A percentile compares a stretch with the other conserved stretches of the same genome.
phyloP scores from a whole-genome alignment of 2,888 invertebrate genomes.

The Enchytraeus crypticus region DNA sequence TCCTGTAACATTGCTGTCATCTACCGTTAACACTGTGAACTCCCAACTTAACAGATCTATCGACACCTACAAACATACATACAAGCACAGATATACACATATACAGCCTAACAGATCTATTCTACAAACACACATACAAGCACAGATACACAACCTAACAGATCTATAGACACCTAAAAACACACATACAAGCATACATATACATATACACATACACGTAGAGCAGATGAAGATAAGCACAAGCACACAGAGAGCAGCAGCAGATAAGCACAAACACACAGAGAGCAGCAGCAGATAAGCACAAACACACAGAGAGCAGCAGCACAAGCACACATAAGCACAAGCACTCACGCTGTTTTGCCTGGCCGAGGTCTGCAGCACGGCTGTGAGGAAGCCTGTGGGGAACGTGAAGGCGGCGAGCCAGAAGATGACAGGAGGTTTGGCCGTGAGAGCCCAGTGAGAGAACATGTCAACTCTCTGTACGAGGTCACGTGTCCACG shows the following conservation, averaged over 20 bases:
- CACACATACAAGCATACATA: not conserved
- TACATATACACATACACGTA: no score
- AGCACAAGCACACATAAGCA: no score
- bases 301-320: no score
- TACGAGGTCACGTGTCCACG: conserved; percentile 75
- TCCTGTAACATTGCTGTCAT: conserved; percentile 62
- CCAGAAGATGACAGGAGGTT: conserved; percentile 74
- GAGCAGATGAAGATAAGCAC: no score
- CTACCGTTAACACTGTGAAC: conserved; percentile 67
- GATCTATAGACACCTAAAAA: conserved; percentile 69
- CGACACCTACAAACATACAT: conserved; percentile 62
- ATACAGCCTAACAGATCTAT: no score
- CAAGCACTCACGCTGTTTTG: conserved; percentile 39
- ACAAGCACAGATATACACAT: not conserved
- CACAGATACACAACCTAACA: conserved; percentile 77
- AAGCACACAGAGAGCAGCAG: no score
- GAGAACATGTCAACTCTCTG: conserved; percentile 66
- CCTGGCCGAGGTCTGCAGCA: conserved; percentile 61
- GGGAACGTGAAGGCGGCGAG: conserved; percentile 78
- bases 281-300: no score
- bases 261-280: no score
- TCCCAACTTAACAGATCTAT: conserved; percentile 81
- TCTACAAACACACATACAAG: no score
- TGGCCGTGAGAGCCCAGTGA: conserved; percentile 66
- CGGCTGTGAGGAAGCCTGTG: conserved; percentile 79